Evolutionary conservation across 2,113 vertebrate species (phyloP).

Genomic region (Cathartes aura): DNA sequence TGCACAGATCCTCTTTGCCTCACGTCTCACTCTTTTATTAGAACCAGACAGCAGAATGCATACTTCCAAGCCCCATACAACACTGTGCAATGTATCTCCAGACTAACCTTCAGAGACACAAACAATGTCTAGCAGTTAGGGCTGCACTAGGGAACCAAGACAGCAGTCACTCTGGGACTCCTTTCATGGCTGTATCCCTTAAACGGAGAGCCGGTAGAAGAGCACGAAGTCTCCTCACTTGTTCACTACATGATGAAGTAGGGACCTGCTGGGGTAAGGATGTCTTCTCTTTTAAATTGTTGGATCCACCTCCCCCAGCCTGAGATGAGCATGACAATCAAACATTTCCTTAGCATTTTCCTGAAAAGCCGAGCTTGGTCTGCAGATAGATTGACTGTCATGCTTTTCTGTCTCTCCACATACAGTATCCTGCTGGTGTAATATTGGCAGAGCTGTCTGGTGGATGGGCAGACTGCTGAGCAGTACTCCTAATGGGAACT

Average conservation of each 20-base stretch:
- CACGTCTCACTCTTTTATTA: background rate
- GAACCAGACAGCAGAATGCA: background rate
- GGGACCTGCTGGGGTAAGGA: background rate
- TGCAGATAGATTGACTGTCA: background rate
- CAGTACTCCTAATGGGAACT: background rate
- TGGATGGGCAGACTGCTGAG: background rate
- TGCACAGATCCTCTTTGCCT: constrained; percentile 54
- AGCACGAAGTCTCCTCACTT: background rate
- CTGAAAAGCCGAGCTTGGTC: background rate
- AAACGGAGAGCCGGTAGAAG: background rate
- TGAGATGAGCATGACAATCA: background rate
- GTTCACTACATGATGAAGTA: background rate
- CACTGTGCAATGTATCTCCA: background rate
- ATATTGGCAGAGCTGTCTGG: background rate
- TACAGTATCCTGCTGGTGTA: background rate
- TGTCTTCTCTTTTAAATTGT: background rate
- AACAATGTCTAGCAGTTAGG: background rate
- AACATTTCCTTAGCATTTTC: background rate
- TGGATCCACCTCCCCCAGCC: background rate
- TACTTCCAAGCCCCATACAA: background rate
- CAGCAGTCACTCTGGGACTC: background rate
- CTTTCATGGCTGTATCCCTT: background rate
- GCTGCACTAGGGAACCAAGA: background rate
- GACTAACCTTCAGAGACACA: background rate
- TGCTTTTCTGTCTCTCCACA: background rate